Evolutionary conservation across 1,140 invertebrate genomes (phyloP), one percentile per base, ranked within the genome.

Genomic region (Cardiocondyla obscurior): DNA sequence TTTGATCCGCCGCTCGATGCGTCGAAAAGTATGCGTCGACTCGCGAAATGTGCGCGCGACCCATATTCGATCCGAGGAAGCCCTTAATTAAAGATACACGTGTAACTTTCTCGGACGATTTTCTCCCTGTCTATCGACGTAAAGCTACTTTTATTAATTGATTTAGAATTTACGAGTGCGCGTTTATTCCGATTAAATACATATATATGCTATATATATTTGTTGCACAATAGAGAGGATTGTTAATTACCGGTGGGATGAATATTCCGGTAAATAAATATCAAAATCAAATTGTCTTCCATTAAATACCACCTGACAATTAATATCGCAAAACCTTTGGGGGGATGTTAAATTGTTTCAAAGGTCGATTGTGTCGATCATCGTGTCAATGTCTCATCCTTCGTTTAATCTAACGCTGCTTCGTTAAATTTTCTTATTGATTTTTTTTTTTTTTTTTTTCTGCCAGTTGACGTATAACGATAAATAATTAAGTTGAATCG

Each of bases 1-100:
- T 84, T 81, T 81, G 72, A 84, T 81, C 79, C 62, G 64, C 39
- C 64, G 60, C 30, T 70, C 60, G 60, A 44, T 69, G 49, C 39
- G 60, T 81, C 64, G 44, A 82, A 81, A 73, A 73, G 42, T 73
- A 79, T 49, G 39, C 72, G 72, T 49, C 72, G 65, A 77, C 67
- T 62, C 36, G 51, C 73, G 65, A 74, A 76, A 69, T 49, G 30
- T 49, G 33, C 22, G 60, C 51, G 36, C 36, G 60, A 85, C 39
- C 57, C 39, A 62, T 8, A 62, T 76, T 62, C 25, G 28, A 62
- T 2, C 8, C 12, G 55, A n/a, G 33, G 44, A 73, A 73, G 6
- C n/a, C 8, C 36, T 58, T 14, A 12, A 58, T 58, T 39, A 39
- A n/a, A n/a, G 16, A 30, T 12, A 30, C 28, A 4, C 10, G 30